Conservation (phyloP, 2,113 vertebrate species). For the Mesoclemmys tuberculata region DNA sequence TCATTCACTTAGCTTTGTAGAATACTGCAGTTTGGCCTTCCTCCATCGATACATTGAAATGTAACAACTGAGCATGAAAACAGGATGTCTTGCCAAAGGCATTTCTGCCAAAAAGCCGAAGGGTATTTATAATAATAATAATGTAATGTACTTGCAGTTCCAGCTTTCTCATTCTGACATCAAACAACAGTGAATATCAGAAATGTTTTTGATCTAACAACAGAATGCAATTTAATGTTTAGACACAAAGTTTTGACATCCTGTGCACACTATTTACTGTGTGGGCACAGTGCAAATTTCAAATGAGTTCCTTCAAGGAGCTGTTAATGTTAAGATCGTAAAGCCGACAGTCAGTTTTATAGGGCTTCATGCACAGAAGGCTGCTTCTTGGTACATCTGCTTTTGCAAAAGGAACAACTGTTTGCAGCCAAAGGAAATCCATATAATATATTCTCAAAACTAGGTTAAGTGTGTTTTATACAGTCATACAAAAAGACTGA, state of each 20-base stretch:
- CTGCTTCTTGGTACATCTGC: neutral
- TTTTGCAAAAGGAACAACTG: neutral
- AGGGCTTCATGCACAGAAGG: neutral
- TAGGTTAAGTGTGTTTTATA: slow-evolving; percentile 30
- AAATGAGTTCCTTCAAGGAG: neutral
- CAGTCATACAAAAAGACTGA: neutral
- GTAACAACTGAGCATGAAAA: accelerated
- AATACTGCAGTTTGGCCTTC: neutral
- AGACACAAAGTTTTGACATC: neutral
- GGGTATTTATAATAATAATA: neutral
- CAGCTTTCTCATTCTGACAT: neutral
- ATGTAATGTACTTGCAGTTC: neutral
- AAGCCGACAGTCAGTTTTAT: slow-evolving; percentile 5
- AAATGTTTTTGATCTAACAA: neutral
- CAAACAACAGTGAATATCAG: accelerated
- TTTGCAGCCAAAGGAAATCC: neutral
- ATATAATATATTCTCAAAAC: neutral
- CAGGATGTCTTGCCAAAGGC: neutral
- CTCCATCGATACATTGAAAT: neutral
- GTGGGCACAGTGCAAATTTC: neutral
- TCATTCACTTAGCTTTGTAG: neutral
- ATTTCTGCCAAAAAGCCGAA: neutral
- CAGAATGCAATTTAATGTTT: neutral
- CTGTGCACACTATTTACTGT: neutral
- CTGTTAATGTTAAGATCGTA: slow-evolving; percentile 13